phyloP scores from a whole-genome alignment of 2,888 invertebrate species.

The Cosmia pyralina region DNA sequence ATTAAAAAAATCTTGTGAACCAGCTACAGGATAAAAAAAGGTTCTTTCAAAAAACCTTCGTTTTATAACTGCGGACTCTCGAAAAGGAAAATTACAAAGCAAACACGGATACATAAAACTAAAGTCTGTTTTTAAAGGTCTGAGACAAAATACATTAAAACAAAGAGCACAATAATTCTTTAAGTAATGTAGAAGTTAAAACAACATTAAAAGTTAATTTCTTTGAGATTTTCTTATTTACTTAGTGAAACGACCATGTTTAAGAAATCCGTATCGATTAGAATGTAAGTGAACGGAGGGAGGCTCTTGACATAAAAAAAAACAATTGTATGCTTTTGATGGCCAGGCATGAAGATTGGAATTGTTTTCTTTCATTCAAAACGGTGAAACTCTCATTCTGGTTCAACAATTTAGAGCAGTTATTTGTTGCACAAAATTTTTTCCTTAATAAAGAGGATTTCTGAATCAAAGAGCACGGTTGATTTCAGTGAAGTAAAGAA shows the following conservation, averaged over 20 bases:
- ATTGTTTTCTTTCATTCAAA: conserved; percentile 18
- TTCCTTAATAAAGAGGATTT: not conserved
- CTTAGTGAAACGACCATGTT: conserved; percentile 10
- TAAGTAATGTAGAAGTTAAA: conserved; percentile 19
- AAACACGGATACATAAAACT: conserved; percentile 34
- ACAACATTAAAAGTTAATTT: not conserved
- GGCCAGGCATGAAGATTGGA: conserved; percentile 28
- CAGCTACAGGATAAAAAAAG: not conserved
- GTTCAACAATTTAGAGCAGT: conserved; percentile 7
- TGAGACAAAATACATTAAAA: conserved; percentile 36
- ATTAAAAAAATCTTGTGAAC: not conserved
- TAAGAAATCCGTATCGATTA: conserved; percentile 43
- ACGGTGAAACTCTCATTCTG: not conserved
- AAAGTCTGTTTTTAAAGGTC: conserved; percentile 44
- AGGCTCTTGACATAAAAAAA: conserved; percentile 10
- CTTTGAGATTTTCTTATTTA: conserved; percentile 19
- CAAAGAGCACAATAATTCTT: conserved; percentile 19
- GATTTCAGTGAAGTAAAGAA: not conserved
- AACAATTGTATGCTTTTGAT: conserved; percentile 22
- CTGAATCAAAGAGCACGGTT: not conserved
- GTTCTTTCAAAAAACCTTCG: conserved; percentile 4
- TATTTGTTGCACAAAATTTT: conserved; percentile 6
- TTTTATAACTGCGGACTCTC: conserved; percentile 38
- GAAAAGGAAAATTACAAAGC: conserved; percentile 46
- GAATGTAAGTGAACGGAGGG: conserved; percentile 42